Evolutionary conservation across 1,140 invertebrate species (phyloP), one percentile per base, ranked within the genome.

Genomic region (Drosophila sp.): DNA sequence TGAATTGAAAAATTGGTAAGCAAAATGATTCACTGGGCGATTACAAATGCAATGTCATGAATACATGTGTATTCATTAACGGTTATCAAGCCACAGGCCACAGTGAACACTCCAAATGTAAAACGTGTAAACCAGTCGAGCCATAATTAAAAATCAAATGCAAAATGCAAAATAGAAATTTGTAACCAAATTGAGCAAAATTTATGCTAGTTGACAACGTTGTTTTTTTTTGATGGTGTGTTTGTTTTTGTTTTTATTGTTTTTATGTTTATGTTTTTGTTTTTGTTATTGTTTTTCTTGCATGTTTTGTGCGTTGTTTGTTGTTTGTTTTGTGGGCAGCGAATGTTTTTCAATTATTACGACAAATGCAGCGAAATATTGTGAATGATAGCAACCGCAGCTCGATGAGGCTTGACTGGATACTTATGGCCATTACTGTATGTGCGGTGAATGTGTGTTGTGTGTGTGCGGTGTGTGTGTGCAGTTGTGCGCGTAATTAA

Each of bases 61-160:
- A 36, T 8, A 63, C 38, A n/a, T 16, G 32, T 40, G 46, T 56
- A 67, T 57, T 38, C 54, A 72, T 78, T 78, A 78, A 63, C 51
- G 69, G 76, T 67, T 54, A 58, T 13, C 36, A 38, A 40, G 45
- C 38, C 74, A 29, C 57, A 67, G 5, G 21, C 61, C 63, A 48
- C 71, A 78, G 36, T 21, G 16, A 43, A 27, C 56, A 27, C 40
- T 16, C 40, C 1, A 38, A 21, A 21, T 21, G 21, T 21, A 21
- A 25, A 25, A 57, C 36, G 13, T 16, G 29, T 46, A 57, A 57
- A 63, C 32, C 29, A 32, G 46, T 56, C 41, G 61, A 32, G 32
- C 11, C 40, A 57, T 72, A 83, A 82, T 83, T 76, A 79, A 76
- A 79, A 82, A 63, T 78, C 65, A 67, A 79, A 81, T 81, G 69